phyloP scores from a whole-genome alignment of 2,113 vertebrate genomes.

The Cryptotis parvus region DNA sequence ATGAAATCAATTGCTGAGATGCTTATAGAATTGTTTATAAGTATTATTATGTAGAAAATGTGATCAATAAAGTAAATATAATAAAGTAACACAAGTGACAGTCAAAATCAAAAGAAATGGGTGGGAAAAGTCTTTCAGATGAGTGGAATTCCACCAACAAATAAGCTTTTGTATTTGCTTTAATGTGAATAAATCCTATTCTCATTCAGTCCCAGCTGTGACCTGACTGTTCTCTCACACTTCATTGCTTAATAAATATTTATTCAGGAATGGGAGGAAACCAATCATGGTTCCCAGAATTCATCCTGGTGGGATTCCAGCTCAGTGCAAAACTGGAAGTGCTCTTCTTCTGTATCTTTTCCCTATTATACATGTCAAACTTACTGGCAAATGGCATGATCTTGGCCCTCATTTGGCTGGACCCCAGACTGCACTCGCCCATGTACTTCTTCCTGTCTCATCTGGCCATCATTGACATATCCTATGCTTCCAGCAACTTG shows the following conservation, averaged over 20 bases:
- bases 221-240: not conserved
- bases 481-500: slow-evolving; percentile 19
- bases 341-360: not conserved
- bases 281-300: not conserved
- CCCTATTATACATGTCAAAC: not conserved
- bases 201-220: not conserved
- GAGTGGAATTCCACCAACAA: not conserved
- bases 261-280: not conserved
- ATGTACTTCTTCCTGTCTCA: slow-evolving; percentile 54
- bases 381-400: slow-evolving; percentile 8
- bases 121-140: not conserved
- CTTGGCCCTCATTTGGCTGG: not conserved
- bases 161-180: not conserved
- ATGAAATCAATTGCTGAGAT: too few relatives aligned
- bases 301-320: slow-evolving; percentile 29
- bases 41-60: too few relatives aligned
- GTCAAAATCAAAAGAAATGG: not conserved
- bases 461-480: not conserved
- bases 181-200: not conserved
- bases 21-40: too few relatives aligned
- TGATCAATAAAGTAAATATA: too few relatives aligned
- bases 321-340: not conserved
- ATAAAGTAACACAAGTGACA: too few relatives aligned
- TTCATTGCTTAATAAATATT: not conserved
- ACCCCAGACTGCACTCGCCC: not conserved